Evolutionary conservation across 2,888 invertebrate species (phyloP), one percentile per base, ranked within the genome.

Genomic region (Hydroisotoma schaefferi): DNA sequence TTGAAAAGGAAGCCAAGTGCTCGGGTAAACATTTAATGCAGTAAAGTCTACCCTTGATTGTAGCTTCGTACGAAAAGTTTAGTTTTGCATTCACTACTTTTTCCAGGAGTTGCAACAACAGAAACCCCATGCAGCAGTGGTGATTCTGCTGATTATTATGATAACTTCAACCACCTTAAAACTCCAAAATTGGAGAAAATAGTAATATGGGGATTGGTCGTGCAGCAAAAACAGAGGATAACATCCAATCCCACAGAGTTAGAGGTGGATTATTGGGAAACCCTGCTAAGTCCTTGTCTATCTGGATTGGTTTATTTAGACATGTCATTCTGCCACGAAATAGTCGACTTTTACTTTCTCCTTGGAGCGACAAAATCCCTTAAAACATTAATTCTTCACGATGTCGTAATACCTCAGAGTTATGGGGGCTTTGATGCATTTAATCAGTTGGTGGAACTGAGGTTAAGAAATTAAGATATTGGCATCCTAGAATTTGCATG

Each of bases 251-350:
- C 33, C 33, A 46, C 25, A 8, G 27, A n/a, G 2, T 4, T 27
- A 10, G 51, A 28, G 10, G 23, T 62, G 18, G 62, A 65, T 33
- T 65, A 60, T 26, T 65, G 65, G 65, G 51, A 57, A 10, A 43
- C 44, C 18, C 10, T 65, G n/a, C 51, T 44, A 2, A 48, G 40
- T n/a, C 51, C 48, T 6, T 62, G 54, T 27, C 44, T 62, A 23
- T 8, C 33, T 15, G 38, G 51, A 8, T 26, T 62, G 18, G 52
- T 55, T 20, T 38, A 55, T 20, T 28, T 62, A 29, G 62, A 62
- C 25, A 51, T 62, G 38, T 62, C 62, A 2, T 44, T 49, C 44
- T 62, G 62, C 28, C 57, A 58, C 22, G 57, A 58, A 58, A 20
- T 62, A 6, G 15, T n/a, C 5, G 37, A 53, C 20, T 46, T 62